Evolutionary conservation across 2,888 invertebrate species (phyloP), one percentile per base, ranked within the genome.

Genomic region (Heterodera filipjevi): DNA sequence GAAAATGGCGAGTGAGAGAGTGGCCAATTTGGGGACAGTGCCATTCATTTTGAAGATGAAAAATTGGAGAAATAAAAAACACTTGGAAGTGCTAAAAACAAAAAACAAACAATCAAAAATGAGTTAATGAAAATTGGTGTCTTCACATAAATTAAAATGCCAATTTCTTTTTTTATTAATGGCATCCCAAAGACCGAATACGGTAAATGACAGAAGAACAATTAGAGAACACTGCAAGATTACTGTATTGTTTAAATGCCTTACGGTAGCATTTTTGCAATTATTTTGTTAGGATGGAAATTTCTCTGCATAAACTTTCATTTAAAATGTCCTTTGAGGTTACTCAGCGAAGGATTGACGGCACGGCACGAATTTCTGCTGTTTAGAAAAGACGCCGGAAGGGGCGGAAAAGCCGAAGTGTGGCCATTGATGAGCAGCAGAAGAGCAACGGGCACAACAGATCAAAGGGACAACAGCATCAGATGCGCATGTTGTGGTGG

Each of bases 351-450:
- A 22, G 79, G 79, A 14, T 27, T 79, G 71, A 78, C 72, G 44
- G 79, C 72, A 46, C 66, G 77, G 19, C 79, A 79, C 49, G 76
- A 79, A 44, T 79, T 79, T 78, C 12, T 78, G 30, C 71, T 79
- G 53, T 79, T 71, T 44, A 70, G 49, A 49, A 77, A 79, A 27
- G 76, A 77, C 44, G 76, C 27, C 10, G 59, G 39, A n/a, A 77
- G 39, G 10, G 66, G 35, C 53, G 53, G 30, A 39, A 77, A 59
- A 49, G 74, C 32, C 35, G 27, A 71, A 39, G 33, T 77, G 30
- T 77, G 76, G 77, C 53, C 46, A 39, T 32, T 77, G 30, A 53
- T 49, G 30, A 76, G 70, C 71, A 68, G 32, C 30, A 33, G 73
- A 22, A n/a, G 64, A 30, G 19, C 74, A 74, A 32, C 1, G 59